Percentiles rank a stretch among this genome's conserved stretches.
phyloP scores from a whole-genome alignment of 64 coral and sea anemone genomes.

The Anthopleura sola region DNA sequence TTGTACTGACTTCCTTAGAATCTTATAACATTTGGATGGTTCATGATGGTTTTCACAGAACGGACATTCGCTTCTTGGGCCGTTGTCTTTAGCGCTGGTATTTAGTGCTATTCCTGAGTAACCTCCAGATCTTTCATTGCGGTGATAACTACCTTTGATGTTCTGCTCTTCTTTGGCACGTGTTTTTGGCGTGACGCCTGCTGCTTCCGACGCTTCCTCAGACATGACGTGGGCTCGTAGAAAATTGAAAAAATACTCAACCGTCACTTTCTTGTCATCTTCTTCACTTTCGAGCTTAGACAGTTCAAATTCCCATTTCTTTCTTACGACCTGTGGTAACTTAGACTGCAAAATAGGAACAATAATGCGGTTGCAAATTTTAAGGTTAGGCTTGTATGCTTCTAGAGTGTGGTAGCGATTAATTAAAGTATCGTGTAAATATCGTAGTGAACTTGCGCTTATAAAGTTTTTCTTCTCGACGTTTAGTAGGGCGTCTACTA shows the following conservation, averaged over 20 bases:
- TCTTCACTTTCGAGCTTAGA: constrained; percentile 30
- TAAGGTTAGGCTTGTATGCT: not conserved
- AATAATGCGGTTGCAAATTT: not conserved
- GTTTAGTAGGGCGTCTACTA: not conserved
- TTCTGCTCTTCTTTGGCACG: not conserved
- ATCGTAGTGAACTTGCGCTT: not conserved
- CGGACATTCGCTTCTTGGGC: not conserved
- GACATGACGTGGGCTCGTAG: constrained; percentile 24
- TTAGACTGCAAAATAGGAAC: constrained; percentile 1
- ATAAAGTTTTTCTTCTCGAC: not conserved
- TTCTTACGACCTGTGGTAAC: not conserved
- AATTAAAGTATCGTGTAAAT: not conserved
- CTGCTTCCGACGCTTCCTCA: constrained; percentile 37
- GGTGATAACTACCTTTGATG: not conserved
- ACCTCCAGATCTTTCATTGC: not conserved
- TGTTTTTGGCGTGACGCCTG: not conserved
- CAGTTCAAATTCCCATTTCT: constrained; percentile 13
- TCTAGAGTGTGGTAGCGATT: not conserved
- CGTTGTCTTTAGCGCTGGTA: not conserved
- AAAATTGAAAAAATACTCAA: constrained; percentile 32
- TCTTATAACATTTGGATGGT: constrained; percentile 5
- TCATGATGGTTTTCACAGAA: constrained; percentile 33
- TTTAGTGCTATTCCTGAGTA: not conserved
- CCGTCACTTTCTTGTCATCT: not conserved
- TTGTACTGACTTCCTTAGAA: constrained; percentile 22